phyloP scores from a whole-genome alignment of 2,113 vertebrate genomes.

The Orcinus orca region DNA sequence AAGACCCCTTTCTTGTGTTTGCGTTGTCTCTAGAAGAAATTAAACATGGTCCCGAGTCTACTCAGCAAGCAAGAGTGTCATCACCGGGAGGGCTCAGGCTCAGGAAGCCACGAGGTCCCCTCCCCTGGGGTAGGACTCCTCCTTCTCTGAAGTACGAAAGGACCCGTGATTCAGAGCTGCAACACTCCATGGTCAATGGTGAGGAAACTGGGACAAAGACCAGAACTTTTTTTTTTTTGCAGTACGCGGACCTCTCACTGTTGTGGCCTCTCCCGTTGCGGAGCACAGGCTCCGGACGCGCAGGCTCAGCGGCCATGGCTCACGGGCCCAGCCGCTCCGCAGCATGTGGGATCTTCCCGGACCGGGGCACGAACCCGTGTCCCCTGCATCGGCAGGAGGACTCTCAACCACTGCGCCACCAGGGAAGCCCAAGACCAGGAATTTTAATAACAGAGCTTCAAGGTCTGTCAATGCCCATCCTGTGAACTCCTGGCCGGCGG shows the following conservation, averaged over 20 bases:
- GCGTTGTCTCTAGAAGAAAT: neutral
- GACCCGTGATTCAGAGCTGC: neutral
- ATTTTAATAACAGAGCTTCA: neutral
- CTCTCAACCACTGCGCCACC: too few species aligned
- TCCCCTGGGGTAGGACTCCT: neutral
- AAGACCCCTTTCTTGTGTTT: neutral
- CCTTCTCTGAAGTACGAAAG: neutral
- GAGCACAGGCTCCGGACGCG: too few species aligned
- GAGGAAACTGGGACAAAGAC: neutral
- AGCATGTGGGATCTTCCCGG: too few species aligned
- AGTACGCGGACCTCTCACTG: too few species aligned
- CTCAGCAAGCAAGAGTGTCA: neutral
- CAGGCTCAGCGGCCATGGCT: too few species aligned
- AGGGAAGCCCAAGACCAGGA: neutral
- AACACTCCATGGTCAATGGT: rapidly evolving
- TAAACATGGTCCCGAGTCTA: neutral
- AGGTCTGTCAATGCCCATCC: neutral
- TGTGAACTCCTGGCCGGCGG: neutral
- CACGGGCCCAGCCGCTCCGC: too few species aligned
- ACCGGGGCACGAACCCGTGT: too few species aligned
- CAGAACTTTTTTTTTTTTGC: neutral
- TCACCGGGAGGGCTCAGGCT: neutral
- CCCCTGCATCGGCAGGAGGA: too few species aligned
- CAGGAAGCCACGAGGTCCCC: too few species aligned
- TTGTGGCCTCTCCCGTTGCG: too few species aligned